Base-by-base conservation (phyloP, 2,797 vertebrate genomes). In the Notamacropus eugenii region DNA sequence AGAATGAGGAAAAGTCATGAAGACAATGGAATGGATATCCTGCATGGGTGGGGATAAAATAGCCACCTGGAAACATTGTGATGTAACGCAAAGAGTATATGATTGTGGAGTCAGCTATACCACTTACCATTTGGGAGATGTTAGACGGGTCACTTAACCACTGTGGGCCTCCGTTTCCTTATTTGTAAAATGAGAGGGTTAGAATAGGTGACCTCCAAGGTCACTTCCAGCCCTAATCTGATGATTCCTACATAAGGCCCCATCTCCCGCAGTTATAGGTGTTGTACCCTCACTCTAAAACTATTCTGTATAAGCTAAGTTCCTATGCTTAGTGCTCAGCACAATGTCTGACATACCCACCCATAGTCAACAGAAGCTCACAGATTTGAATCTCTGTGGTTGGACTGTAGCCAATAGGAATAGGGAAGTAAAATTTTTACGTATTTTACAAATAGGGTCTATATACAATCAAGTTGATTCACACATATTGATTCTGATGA, bases 151-250 rank as follows among this genome's bases (percentile, higher is more conserved):
- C 90, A 91, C 22, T 95, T 93, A 34, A 62, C 6, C 46, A 90
- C 29, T 94, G 82, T 94, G 14, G 55, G 50, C 55, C 50, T 96
- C 24, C 54, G 22, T 93, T 93, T 92, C 55, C 94, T 90, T 57
- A 56, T 46, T 74, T 5, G 34, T n/a, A 90, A 55, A 46, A 24
- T 16, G 12, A 62, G 55, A 95, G 6, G 1, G 28, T 92, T 29
- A n/a, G 31, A 50, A 67, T 62, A 59, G 29, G 90, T 93, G 58
- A 56, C 28, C 27, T 90, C 54, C 12, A 92, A 93, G 19, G 4
- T 50, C 40, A 31, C 13, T 46, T 92, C 27, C 28, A 62, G 58
- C 58, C 29, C 28, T 28, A 59, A 59, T 10, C 0, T 58, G 29
- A 59, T 6, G 55, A 58, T 58, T 58, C 57, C 57, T 58, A 27